Base-by-base conservation (phyloP, 2,888 invertebrate genomes). In the Saturnia pavonia region DNA sequence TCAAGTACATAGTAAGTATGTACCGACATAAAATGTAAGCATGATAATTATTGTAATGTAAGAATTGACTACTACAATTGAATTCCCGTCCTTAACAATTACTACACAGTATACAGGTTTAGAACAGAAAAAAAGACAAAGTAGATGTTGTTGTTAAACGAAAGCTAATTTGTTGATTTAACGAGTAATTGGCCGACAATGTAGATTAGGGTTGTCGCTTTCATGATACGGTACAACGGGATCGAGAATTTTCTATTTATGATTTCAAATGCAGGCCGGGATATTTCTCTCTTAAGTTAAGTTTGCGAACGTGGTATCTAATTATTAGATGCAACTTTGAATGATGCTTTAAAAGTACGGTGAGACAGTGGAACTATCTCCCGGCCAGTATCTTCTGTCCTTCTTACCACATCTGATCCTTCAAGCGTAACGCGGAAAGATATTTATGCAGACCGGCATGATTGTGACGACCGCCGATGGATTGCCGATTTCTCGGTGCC, bases 181-280 rank as follows among this genome's bases (percentile, higher is more conserved):
- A 84, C 84, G 82, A 80, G 86, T 89, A 88, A 92, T 92, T 88
- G 86, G 78, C 77, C 83, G 85, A 91, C 91, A 88, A 84, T 88
- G 91, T 91, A 82, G 73, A 70, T 66, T 85, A 92, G 91, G 92
- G 92, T 66, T 89, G 85, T 0, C 79, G 69, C 67, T 12, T 9
- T 9, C 51, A 57, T 57, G 11, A 1, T 0, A 25, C 14, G 1
- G 12, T 4, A 1, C 57, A 54, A 22, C 16, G 54, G 4, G 22
- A 22, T 22, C 8, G 11, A n/a, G 54, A 54, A 54, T 1, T 54
- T 22, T 22, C 9, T 11, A 54, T 22, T 54, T 54, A 22, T 22
- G n/a, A 19, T 48, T 19, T 48, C 19, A 54, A 9, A 54, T 51
- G 19, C n/a, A n/a, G 9, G 45, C 16, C 48, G 48, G 19, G 19